Base-by-base conservation (phyloP, 1,140 invertebrate genomes). In the Solenopsis invicta region DNA sequence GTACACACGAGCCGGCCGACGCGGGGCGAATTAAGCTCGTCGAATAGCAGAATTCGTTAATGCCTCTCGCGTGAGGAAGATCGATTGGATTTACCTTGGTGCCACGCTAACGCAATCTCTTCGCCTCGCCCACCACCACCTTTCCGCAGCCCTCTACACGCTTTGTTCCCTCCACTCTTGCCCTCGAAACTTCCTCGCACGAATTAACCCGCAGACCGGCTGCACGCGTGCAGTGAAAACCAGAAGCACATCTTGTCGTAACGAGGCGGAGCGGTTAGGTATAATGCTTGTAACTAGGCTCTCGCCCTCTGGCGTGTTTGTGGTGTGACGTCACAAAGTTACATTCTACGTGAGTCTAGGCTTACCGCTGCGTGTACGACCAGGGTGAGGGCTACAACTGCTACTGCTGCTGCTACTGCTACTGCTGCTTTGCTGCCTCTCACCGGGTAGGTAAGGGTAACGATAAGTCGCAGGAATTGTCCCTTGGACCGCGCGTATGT, bases 291-390 rank as follows among this genome's bases (percentile, higher is more conserved):
- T 94, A 93, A 92, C 90, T 89, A 90, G 88, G 90, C 93, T 91
- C 91, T 90, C 91, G 92, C 92, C 90, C 92, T 92, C 90, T 89
- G 93, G 92, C 91, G 89, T 94, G 93, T 93, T 94, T 94, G 93
- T 91, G 93, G 94, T 94, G 89, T 92, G 93, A 94, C 93, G 93
- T 94, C 93, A 93, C 92, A 91, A 93, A 94, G 93, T 94, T 94
- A 92, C 92, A 91, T 92, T 91, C 90, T 92, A 87, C 81, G 85
- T 88, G 89, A 90, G 90, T 71, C 90, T 77, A 87, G 86, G 87
- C 87, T 90, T 85, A 89, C 85, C 85, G 66, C 92, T 90, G 89
- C 89, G 86, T 92, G 88, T 91, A 89, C 76, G 62, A 85, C 16
- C 75, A 29, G 85, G 72, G 52, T 86, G 52, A 77, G 78, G 75